phyloP scores from a whole-genome alignment of 1,140 invertebrate species.

The Helicoverpa armigera region DNA sequence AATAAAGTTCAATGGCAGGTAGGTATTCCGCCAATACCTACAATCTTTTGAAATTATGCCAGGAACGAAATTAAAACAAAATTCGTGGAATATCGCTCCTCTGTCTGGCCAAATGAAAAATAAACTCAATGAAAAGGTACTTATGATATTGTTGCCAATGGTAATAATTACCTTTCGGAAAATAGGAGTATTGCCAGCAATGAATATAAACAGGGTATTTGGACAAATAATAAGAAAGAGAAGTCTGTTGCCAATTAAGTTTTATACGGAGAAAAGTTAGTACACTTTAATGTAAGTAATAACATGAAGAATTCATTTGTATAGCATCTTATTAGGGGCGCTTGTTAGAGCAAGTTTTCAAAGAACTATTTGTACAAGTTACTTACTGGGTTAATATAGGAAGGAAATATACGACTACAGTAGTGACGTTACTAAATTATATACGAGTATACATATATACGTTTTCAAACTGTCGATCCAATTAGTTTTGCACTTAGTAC shows the following conservation, averaged over 20 bases:
- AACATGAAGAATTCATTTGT: not conserved
- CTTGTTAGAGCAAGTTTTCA: not conserved
- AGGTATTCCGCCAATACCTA: slow-evolving; percentile 36
- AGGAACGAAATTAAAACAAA: slow-evolving; percentile 47
- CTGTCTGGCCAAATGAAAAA: slow-evolving; percentile 45
- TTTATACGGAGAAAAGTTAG: not conserved
- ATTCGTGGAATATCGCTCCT: slow-evolving; percentile 35
- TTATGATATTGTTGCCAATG: slow-evolving; percentile 36
- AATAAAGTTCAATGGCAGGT: slow-evolving; percentile 28
- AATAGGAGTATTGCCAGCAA: slow-evolving; percentile 32
- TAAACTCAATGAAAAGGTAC: slow-evolving; percentile 51
- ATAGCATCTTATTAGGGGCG: not conserved
- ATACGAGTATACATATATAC: too few species aligned
- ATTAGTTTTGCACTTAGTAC: too few species aligned
- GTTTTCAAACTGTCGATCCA: too few species aligned
- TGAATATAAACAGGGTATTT: slow-evolving; percentile 34
- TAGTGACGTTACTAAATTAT: too few species aligned
- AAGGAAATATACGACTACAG: too few species aligned
- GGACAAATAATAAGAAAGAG: not conserved
- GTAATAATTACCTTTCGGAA: slow-evolving; percentile 16
- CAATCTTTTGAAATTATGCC: slow-evolving; percentile 38
- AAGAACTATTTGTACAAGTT: not conserved
- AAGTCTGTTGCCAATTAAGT: slow-evolving; percentile 24
- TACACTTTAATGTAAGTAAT: not conserved
- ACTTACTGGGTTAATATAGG: not conserved